Conservation (phyloP, 1,140 invertebrate species). For the Harlomillsia oculata region DNA sequence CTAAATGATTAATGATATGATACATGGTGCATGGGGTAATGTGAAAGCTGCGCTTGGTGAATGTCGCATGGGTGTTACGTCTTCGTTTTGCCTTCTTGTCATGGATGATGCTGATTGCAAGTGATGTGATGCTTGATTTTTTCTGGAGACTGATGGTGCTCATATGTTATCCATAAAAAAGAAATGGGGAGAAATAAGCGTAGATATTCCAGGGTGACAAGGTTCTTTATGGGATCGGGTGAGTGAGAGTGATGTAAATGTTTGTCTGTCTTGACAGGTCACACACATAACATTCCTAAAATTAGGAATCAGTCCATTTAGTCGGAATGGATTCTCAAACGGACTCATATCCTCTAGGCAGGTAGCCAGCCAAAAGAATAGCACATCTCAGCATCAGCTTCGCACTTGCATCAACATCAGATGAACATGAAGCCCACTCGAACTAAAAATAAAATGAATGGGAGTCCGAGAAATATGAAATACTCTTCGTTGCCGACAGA, state of each 20-base stretch:
- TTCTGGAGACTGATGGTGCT: too few relatives aligned
- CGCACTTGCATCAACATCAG: neutral
- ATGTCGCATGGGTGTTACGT: too few relatives aligned
- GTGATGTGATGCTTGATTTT: too few relatives aligned
- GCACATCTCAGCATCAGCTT: neutral
- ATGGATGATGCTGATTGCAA: too few relatives aligned
- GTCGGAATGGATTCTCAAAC: neutral
- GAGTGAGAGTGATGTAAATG: conserved; percentile 1
- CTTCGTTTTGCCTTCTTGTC: too few relatives aligned
- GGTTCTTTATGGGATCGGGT: neutral
- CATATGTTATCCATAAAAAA: too few relatives aligned
- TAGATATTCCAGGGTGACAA: too few relatives aligned
- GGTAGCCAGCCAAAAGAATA: conserved; percentile 3
- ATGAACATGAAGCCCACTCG: conserved; percentile 1
- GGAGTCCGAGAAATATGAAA: conserved; percentile 10
- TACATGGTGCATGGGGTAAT: too few relatives aligned
- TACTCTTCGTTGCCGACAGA: neutral
- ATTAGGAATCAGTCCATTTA: conserved; percentile 10
- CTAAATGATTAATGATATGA: too few relatives aligned
- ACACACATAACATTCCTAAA: conserved; percentile 8
- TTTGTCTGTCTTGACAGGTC: conserved; percentile 7
- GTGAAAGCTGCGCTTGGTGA: too few relatives aligned
- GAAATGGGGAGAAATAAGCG: too few relatives aligned
- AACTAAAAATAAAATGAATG: conserved; percentile 15
- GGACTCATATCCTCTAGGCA: conserved; percentile 8